Conservation (phyloP, 1,140 invertebrate genomes). For the Linepithema humile region DNA sequence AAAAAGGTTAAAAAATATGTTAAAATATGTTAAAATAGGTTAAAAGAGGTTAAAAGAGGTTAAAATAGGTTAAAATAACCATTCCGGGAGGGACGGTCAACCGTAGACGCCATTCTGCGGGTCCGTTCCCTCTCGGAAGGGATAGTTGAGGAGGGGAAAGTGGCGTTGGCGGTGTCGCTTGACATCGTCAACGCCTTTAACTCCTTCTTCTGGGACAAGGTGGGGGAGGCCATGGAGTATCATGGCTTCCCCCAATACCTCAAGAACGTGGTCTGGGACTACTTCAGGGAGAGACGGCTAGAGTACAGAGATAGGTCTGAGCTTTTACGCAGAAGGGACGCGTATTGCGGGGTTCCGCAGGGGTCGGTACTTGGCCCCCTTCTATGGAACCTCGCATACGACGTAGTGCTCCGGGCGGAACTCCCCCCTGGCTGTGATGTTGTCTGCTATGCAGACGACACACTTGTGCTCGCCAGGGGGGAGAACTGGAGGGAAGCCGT, state of each 20-base stretch:
- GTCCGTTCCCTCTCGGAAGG: background rate
- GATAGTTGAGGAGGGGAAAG: background rate
- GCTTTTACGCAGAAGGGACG: too few relatives aligned
- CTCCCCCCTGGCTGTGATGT: background rate
- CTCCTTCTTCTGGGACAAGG: background rate
- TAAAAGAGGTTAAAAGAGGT: too few relatives aligned
- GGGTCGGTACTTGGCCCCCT: background rate
- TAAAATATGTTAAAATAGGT: too few relatives aligned
- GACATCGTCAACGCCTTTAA: background rate
- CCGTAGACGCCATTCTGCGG: background rate
- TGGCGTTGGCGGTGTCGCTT: background rate
- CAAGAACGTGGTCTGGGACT: too few relatives aligned
- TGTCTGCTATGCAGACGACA: background rate
- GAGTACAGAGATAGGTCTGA: too few relatives aligned
- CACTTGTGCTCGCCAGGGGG: background rate
- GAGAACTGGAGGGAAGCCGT: background rate
- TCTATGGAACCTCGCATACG: background rate
- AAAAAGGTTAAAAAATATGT: too few relatives aligned
- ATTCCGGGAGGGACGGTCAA: background rate
- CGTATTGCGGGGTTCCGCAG: too few relatives aligned
- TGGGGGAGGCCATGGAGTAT: background rate
- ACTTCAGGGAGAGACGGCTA: background rate
- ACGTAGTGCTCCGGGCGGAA: background rate
- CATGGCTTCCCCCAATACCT: too few relatives aligned
- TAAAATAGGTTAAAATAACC: too few relatives aligned